Conservation (phyloP, 2,888 invertebrate genomes). For the Emmelina monodactyla region DNA sequence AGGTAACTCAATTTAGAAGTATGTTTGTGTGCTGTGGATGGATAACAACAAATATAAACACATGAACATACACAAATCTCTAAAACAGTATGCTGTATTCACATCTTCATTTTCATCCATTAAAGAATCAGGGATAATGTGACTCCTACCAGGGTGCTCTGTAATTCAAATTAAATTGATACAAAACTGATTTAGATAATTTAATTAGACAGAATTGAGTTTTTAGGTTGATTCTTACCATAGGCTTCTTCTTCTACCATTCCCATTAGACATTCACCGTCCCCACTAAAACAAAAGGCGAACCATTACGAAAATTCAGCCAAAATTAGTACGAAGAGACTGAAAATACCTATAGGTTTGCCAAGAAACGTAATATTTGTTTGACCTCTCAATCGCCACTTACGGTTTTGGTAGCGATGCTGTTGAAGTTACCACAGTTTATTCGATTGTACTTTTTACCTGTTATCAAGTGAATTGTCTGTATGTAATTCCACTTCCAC, state of each 20-base stretch:
- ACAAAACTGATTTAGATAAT: slow-evolving; percentile 23
- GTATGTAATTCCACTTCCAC: slow-evolving; percentile 66
- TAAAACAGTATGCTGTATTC: slow-evolving; percentile 36
- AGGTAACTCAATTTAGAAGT: too few relatives aligned
- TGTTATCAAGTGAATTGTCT: slow-evolving; percentile 68
- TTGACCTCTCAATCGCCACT: too few relatives aligned
- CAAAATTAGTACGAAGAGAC: slow-evolving; percentile 20
- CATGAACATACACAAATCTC: slow-evolving; percentile 43
- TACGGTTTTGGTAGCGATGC: too few relatives aligned
- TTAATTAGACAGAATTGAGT: slow-evolving; percentile 37
- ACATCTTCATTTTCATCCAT: slow-evolving; percentile 61
- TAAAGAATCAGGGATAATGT: slow-evolving; percentile 22
- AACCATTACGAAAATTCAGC: too few relatives aligned
- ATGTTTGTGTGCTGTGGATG: too few relatives aligned
- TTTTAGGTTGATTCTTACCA: slow-evolving; percentile 30
- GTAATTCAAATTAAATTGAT: too few relatives aligned
- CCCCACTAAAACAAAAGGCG: slow-evolving; percentile 57
- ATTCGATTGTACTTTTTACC: slow-evolving; percentile 65
- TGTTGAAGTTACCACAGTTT: too few relatives aligned
- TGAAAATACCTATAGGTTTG: slow-evolving; percentile 27
- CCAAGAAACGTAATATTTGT: slow-evolving; percentile 44
- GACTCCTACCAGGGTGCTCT: background rate
- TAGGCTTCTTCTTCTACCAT: slow-evolving; percentile 52
- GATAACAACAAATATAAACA: too few relatives aligned
- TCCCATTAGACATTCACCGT: slow-evolving; percentile 44